phyloP scores from a whole-genome alignment of 2,888 invertebrate genomes.

The Nomada goodeniana region DNA sequence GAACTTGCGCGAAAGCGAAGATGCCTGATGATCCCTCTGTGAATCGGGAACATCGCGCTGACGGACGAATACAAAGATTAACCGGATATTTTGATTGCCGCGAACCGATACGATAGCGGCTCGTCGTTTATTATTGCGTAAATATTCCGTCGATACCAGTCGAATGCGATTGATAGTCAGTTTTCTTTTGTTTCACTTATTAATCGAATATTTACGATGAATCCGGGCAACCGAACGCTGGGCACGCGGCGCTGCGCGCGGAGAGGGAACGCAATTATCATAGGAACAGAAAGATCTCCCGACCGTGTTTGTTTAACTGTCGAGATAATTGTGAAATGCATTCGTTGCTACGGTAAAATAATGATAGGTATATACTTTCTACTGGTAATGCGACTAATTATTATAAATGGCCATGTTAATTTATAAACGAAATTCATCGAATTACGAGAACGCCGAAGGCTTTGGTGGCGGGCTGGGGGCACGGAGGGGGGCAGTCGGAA shows the following conservation, averaged over 20 bases:
- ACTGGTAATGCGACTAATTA: slow-evolving; percentile 64
- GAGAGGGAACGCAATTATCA: slow-evolving; percentile 48
- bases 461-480: not conserved
- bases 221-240: slow-evolving; percentile 18
- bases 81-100: slow-evolving; percentile 22
- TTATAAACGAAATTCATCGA: slow-evolving; percentile 67
- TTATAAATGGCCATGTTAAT: slow-evolving; percentile 64
- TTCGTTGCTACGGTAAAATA: slow-evolving; percentile 62
- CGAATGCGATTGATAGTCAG: slow-evolving; percentile 43
- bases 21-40: not conserved
- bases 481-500: slow-evolving; percentile 13
- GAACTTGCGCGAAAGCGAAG: not conserved
- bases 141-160: slow-evolving; percentile 43
- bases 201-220: slow-evolving; percentile 58
- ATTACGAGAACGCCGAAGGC: slow-evolving; percentile 52
- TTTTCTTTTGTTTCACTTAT: slow-evolving; percentile 57
- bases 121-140: slow-evolving; percentile 43
- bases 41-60: slow-evolving; percentile 24
- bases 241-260: not conserved
- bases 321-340: slow-evolving; percentile 65
- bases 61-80: slow-evolving; percentile 16
- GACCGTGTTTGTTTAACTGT: slow-evolving; percentile 59
- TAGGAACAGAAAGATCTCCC: slow-evolving; percentile 55
- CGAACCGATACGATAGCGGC: slow-evolving; percentile 8
- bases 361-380: slow-evolving; percentile 63